These are phyloP conservation scores for Acinonyx jubatus DNA, from an alignment of 2,113 vertebrate species.

Conservation along the genomic window DNA sequence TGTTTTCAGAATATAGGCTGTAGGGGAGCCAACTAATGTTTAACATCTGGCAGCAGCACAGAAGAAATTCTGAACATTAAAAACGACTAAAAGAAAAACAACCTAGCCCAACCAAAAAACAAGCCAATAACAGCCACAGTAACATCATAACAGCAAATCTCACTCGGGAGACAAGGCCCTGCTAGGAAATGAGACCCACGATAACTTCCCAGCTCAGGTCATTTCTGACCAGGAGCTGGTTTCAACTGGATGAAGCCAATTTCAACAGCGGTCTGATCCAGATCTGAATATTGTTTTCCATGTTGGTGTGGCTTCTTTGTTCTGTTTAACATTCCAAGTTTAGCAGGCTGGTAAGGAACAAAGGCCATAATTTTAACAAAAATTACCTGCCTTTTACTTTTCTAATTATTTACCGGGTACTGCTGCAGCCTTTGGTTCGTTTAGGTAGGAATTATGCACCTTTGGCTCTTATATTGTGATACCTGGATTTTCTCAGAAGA, in stretches of 20 bases:
- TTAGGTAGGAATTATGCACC: not conserved
- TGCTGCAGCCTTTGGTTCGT: not conserved
- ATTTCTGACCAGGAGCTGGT: not conserved
- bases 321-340: slow-evolving; percentile 2
- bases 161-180: not conserved
- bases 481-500: not conserved
- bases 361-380: not conserved
- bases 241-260: not conserved
- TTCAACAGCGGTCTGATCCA: not conserved
- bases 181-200: not conserved
- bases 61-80: not conserved
- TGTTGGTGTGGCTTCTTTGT: not conserved
- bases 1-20: not conserved
- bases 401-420: not conserved
- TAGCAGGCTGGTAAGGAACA: not conserved
- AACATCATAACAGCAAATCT: not conserved
- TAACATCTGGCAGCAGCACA: not conserved
- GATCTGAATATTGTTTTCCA: not conserved
- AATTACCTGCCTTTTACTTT: not conserved
- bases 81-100: not conserved
- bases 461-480: not conserved
- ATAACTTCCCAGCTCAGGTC: not conserved
- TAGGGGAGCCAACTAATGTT: not conserved
- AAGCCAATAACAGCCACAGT: not conserved
- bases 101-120: not conserved